Conservation (phyloP, 1,140 invertebrate genomes). For the Aporrectodea caliginosa region DNA sequence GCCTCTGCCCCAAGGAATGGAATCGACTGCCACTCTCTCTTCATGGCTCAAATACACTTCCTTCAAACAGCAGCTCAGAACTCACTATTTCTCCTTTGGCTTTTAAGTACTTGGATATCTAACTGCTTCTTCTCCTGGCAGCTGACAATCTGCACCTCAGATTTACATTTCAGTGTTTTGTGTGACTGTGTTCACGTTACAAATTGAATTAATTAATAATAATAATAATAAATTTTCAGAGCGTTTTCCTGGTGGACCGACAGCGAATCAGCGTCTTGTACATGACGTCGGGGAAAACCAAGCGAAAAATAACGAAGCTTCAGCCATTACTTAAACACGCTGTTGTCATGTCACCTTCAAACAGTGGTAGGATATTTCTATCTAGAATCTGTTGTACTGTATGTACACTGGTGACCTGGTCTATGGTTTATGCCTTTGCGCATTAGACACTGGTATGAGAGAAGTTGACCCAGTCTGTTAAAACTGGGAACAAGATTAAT, state of each 20-base stretch:
- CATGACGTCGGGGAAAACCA: conserved; percentile 53
- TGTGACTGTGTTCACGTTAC: no score
- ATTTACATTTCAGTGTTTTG: not conserved
- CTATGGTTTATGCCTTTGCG: not conserved
- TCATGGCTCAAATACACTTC: no score
- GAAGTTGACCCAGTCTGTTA: not conserved
- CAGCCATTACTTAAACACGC: conserved; percentile 41
- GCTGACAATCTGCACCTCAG: not conserved
- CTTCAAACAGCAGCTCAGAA: not conserved
- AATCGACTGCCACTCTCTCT: no score
- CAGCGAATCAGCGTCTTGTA: conserved; percentile 46
- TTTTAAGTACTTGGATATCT: no score
- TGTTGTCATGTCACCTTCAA: conserved; percentile 39
- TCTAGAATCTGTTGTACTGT: not conserved
- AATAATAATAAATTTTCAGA: no score
- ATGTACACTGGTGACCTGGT: not conserved
- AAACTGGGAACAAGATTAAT: no score
- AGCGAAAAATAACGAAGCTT: conserved; percentile 44
- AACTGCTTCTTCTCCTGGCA: not conserved
- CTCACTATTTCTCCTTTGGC: not conserved
- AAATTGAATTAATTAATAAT: no score
- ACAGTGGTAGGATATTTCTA: conserved; percentile 43
- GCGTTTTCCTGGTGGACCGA: conserved; percentile 30
- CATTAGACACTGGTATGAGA: not conserved
- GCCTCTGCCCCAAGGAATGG: no score